These are phyloP conservation scores for Camelus dromedarius DNA, from an alignment of 2,113 vertebrate genomes.

Conservation along the genomic window DNA sequence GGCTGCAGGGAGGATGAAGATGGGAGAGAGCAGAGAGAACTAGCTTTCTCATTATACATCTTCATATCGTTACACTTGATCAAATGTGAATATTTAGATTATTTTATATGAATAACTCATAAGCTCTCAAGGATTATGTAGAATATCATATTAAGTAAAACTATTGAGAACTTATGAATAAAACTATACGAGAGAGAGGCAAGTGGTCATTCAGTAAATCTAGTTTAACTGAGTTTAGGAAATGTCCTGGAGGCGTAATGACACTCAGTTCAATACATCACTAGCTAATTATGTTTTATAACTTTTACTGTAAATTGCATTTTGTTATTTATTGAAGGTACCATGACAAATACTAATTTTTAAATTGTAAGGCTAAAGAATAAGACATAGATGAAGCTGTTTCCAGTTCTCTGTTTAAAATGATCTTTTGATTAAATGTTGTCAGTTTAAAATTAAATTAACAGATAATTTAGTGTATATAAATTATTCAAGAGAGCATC, in stretches of 20 bases:
- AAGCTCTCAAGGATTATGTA: neutral
- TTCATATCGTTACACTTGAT: neutral
- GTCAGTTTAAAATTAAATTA: neutral
- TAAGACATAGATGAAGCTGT: neutral
- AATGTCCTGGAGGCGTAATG: neutral
- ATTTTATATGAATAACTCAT: neutral
- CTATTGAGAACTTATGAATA: neutral
- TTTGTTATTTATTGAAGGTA: neutral
- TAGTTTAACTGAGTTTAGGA: conserved; percentile 1
- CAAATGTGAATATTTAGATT: conserved; percentile 8
- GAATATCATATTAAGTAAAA: conserved; percentile 17
- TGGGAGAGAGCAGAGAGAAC: neutral
- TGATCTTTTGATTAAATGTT: neutral
- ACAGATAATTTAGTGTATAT: neutral
- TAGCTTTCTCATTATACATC: neutral
- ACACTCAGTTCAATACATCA: neutral
- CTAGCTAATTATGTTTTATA: neutral
- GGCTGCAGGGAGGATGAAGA: neutral
- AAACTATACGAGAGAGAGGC: neutral
- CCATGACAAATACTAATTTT: neutral
- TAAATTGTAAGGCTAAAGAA: neutral
- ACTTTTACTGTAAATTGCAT: neutral
- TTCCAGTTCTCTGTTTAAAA: neutral
- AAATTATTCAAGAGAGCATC: neutral
- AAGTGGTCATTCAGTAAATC: neutral